Conservation (phyloP, 2,888 invertebrate genomes). For the Chaetoderma sp. region DNA sequence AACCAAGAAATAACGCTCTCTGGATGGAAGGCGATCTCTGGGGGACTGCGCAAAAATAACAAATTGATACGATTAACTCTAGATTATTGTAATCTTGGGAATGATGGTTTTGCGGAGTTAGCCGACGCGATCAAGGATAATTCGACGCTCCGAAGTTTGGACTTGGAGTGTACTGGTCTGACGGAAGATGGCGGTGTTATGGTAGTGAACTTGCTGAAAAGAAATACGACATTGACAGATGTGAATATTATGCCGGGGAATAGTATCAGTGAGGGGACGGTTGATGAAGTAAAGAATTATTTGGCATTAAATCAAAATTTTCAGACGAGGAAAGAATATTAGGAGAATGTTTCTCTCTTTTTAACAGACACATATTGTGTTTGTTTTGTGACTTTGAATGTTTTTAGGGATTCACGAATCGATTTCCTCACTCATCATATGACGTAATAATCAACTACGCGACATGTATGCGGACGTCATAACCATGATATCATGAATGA, state of each 20-base stretch:
- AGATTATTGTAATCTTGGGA: conserved; percentile 56
- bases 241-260: conserved; percentile 55
- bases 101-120: conserved; percentile 49
- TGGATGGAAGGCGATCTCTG: conserved; percentile 54
- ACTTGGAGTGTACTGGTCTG: conserved; percentile 55
- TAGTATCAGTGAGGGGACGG: conserved; percentile 37
- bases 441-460: too few species aligned
- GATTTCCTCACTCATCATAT: too few species aligned
- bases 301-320: conserved; percentile 43
- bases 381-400: too few species aligned
- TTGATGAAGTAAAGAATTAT: conserved; percentile 48
- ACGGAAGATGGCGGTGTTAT: conserved; percentile 46
- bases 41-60: conserved; percentile 50
- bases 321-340: too few species aligned
- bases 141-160: conserved; percentile 43
- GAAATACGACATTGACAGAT: conserved; percentile 53
- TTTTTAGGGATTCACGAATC: too few species aligned
- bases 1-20: conserved; percentile 42
- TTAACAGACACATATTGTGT: too few species aligned
- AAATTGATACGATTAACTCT: conserved; percentile 49
- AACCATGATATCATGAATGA: too few species aligned
- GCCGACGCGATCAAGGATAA: conserved; percentile 52
- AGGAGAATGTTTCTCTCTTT: too few species aligned
- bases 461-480: too few species aligned
- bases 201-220: conserved; percentile 50